Evolutionary conservation across 2,113 vertebrate genomes (phyloP).

Genomic region (Lipophrys pholis): DNA sequence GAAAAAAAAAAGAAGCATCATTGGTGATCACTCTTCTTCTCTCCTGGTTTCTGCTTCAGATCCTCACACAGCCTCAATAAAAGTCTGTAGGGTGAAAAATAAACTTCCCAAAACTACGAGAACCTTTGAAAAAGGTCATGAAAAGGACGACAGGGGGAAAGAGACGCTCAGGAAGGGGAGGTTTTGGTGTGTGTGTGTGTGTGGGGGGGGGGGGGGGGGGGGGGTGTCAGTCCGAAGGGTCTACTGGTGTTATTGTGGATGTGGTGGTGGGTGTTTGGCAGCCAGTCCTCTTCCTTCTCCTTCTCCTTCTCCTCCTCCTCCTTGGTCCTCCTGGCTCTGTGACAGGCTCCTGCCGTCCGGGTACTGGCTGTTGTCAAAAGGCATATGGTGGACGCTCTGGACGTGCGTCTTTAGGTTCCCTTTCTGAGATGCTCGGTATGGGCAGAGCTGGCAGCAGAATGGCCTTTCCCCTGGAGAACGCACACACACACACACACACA

Average conservation of each 20-base stretch:
- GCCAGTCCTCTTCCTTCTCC: constrained; percentile 14
- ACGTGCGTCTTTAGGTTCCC: constrained; percentile 87
- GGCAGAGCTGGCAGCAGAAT: constrained; percentile 81
- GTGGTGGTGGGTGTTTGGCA: constrained; percentile 51
- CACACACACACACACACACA: constrained; percentile 52
- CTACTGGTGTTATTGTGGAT: constrained; percentile 24
- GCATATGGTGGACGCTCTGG: constrained; percentile 78
- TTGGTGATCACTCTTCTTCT: no score
- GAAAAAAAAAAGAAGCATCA: no score
- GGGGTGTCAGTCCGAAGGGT: not conserved
- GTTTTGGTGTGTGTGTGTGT: no score
- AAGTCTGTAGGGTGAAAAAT: constrained; percentile 8
- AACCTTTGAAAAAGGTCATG: constrained; percentile 18
- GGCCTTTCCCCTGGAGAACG: constrained; percentile 79
- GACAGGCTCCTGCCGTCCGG: constrained; percentile 60
- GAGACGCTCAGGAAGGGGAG: constrained; percentile 23
- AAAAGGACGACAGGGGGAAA: constrained; percentile 23
- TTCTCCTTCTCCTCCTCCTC: not conserved
- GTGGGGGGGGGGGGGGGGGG: not conserved
- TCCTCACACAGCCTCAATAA: not conserved
- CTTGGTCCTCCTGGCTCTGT: constrained; percentile 52
- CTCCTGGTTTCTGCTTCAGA: constrained; percentile 1
- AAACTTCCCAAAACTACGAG: constrained; percentile 26
- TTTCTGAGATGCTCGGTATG: constrained; percentile 91
- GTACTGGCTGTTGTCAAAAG: constrained; percentile 80